phyloP scores from a whole-genome alignment of 1,140 invertebrate species.

The Sesamia nonagrioides region DNA sequence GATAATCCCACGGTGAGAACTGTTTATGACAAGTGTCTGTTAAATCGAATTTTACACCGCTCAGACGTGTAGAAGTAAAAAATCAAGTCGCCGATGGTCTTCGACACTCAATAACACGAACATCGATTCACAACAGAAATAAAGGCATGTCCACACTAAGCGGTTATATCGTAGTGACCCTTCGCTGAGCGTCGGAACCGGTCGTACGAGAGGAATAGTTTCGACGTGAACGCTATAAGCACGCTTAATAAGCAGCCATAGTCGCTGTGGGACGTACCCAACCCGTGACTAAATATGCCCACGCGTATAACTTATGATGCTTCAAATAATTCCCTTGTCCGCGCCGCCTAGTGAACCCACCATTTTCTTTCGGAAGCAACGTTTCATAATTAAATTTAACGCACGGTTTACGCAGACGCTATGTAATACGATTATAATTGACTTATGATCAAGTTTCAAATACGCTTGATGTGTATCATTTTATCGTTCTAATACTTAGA shows the following conservation, averaged over 20 bases:
- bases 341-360: slow-evolving; percentile 55
- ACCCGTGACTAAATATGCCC: slow-evolving; percentile 78
- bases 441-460: slow-evolving; percentile 62
- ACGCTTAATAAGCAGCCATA: slow-evolving; percentile 67
- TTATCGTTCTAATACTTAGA: too few species aligned
- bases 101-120: slow-evolving; percentile 42
- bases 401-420: slow-evolving; percentile 66
- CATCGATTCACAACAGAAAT: slow-evolving; percentile 49
- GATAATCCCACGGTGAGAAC: slow-evolving; percentile 44
- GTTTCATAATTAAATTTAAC: slow-evolving; percentile 78
- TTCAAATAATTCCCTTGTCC: slow-evolving; percentile 74
- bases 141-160: slow-evolving; percentile 65
- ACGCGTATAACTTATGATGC: slow-evolving; percentile 77
- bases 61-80: slow-evolving; percentile 46
- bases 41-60: slow-evolving; percentile 53
- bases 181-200: slow-evolving; percentile 68
- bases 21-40: slow-evolving; percentile 49
- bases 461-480: neutral
- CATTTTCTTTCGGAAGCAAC: slow-evolving; percentile 68
- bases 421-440: slow-evolving; percentile 69
- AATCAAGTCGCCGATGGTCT: slow-evolving; percentile 41
- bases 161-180: slow-evolving; percentile 60
- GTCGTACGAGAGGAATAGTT: slow-evolving; percentile 76
- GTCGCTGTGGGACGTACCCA: slow-evolving; percentile 63
- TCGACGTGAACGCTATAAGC: slow-evolving; percentile 57